phyloP scores from a whole-genome alignment of 2,113 vertebrate species.

The Leiothrix lutea region DNA sequence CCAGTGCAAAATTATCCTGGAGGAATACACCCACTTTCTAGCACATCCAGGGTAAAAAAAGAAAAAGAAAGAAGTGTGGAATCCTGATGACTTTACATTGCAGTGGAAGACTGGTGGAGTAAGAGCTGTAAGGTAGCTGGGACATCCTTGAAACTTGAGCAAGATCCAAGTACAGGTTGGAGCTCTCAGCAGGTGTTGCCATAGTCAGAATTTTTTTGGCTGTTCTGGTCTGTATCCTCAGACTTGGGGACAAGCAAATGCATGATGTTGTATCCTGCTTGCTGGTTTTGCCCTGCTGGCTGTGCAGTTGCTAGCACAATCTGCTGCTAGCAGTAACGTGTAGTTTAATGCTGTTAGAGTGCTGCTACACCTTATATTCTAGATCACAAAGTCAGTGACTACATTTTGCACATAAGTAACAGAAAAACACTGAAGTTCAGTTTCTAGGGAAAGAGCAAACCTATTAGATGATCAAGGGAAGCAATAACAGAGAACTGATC shows the following conservation, averaged over 20 bases:
- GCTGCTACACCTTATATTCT: neutral
- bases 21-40: neutral
- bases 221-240: neutral
- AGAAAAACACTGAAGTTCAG: neutral
- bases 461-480: slow-evolving; percentile 8
- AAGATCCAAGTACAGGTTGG: neutral
- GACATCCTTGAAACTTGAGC: neutral
- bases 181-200: neutral
- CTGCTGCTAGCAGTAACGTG: neutral
- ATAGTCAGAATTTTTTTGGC: neutral
- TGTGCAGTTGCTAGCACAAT: neutral
- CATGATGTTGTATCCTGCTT: neutral
- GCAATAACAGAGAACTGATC: neutral
- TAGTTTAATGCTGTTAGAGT: neutral
- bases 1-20: neutral
- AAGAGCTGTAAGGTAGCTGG: neutral
- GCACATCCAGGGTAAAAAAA: neutral
- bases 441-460: neutral
- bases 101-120: neutral
- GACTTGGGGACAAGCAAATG: neutral
- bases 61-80: neutral
- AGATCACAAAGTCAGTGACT: neutral
- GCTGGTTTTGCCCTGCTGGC: neutral
- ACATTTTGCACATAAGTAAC: neutral
- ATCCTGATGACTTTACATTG: neutral